Conservation (phyloP, 2,113 vertebrate genomes). For the Gorsachius goisagi region DNA sequence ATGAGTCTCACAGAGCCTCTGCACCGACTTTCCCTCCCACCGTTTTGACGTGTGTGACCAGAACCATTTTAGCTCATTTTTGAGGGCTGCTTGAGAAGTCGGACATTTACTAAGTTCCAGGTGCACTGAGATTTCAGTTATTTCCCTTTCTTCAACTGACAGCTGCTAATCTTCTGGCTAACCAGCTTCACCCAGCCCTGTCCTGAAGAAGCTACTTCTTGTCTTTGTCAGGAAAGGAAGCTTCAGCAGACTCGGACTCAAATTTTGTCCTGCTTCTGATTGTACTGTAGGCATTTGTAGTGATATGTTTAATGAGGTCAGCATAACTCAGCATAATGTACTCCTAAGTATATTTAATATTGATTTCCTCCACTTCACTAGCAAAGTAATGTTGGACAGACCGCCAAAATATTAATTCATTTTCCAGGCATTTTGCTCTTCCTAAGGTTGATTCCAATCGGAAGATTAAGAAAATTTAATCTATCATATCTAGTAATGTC, state of each 20-base stretch:
- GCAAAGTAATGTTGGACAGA: background rate
- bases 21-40: background rate
- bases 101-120: background rate
- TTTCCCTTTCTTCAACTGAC: background rate
- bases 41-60: background rate
- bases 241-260: background rate
- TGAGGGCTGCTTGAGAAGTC: background rate
- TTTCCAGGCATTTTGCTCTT: constrained; percentile 14
- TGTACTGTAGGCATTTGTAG: background rate
- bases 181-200: background rate
- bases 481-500: background rate
- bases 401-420: background rate
- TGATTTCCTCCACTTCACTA: constrained; percentile 35
- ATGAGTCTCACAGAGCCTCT: background rate
- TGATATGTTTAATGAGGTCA: constrained; percentile 43
- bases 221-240: background rate
- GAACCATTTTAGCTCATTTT: background rate
- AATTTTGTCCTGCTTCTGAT: background rate
- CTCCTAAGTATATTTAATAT: constrained; percentile 40
- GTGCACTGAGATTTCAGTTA: background rate
- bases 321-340: constrained; percentile 33
- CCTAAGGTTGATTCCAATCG: constrained; percentile 16
- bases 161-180: background rate
- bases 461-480: constrained; percentile 29
- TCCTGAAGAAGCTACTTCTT: background rate